Percentiles rank a stretch among this genome's conserved stretches.
These are phyloP conservation scores for Pterocles gutturalis DNA, from an alignment of 2,113 vertebrate species.

Conservation along the genomic window DNA sequence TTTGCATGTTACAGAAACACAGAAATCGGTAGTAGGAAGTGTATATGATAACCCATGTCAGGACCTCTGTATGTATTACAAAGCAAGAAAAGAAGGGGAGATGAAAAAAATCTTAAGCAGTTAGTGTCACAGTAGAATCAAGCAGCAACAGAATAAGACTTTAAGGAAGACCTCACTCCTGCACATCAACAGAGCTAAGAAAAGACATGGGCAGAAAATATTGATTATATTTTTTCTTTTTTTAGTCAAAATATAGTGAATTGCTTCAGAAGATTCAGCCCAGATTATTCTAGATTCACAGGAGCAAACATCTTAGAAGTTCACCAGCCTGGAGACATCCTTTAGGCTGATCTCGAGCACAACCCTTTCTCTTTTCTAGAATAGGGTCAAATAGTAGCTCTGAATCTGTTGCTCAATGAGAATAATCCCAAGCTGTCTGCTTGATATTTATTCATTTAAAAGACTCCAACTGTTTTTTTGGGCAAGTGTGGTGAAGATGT, in stretches of 20 bases:
- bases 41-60: background rate
- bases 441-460: background rate
- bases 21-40: background rate
- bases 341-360: background rate
- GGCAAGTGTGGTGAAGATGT: background rate
- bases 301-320: background rate
- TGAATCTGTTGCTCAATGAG: background rate
- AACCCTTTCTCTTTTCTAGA: background rate
- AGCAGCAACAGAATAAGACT: background rate
- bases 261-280: background rate
- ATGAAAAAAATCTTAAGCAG: background rate
- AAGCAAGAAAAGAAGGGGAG: background rate
- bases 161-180: background rate
- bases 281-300: background rate
- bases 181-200: background rate
- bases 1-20: background rate
- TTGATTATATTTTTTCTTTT: background rate
- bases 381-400: background rate
- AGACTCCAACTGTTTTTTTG: background rate
- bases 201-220: background rate
- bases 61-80: background rate
- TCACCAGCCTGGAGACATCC: background rate
- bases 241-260: background rate
- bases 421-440: background rate
- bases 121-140: background rate